Conservation (phyloP, 2,888 invertebrate species). For the Gymnocheta viridis region DNA sequence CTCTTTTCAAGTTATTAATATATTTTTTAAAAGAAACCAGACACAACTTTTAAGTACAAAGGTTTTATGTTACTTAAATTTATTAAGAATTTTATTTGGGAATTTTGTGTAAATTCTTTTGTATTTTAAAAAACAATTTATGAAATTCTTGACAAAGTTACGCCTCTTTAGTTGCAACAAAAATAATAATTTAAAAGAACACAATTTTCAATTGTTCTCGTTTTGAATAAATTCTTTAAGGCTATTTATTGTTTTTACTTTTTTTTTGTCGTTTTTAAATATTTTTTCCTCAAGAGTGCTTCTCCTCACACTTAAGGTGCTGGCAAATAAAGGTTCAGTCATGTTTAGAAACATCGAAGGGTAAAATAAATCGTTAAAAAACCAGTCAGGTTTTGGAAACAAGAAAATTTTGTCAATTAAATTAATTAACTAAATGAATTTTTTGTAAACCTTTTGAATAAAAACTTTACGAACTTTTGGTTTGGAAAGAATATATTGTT, state of each 20-base stretch:
- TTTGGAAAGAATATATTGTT: too few relatives aligned
- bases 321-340: slow-evolving; percentile 35
- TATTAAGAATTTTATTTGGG: neutral
- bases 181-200: neutral
- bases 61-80: neutral
- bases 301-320: slow-evolving; percentile 44
- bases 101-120: neutral
- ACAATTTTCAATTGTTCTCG: slow-evolving; percentile 10
- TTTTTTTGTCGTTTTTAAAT: slow-evolving; percentile 13
- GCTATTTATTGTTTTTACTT: slow-evolving; percentile 45
- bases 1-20: neutral
- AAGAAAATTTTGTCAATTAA: neutral
- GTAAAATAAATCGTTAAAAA: neutral
- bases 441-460: too few relatives aligned
- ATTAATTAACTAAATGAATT: too few relatives aligned
- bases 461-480: too few relatives aligned
- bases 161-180: slow-evolving; percentile 49
- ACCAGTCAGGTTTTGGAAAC: slow-evolving; percentile 35
- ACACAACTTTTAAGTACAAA: neutral
- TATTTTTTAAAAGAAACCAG: neutral
- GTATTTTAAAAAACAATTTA: slow-evolving; percentile 8
- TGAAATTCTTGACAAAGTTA: slow-evolving; percentile 30
- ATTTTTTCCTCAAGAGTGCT: slow-evolving; percentile 11
- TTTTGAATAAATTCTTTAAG: slow-evolving; percentile 38
- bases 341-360: neutral